Evolutionary conservation across 2,888 invertebrate genomes (phyloP), one percentile per base, ranked within the genome.

Genomic region (Bibio marci): DNA sequence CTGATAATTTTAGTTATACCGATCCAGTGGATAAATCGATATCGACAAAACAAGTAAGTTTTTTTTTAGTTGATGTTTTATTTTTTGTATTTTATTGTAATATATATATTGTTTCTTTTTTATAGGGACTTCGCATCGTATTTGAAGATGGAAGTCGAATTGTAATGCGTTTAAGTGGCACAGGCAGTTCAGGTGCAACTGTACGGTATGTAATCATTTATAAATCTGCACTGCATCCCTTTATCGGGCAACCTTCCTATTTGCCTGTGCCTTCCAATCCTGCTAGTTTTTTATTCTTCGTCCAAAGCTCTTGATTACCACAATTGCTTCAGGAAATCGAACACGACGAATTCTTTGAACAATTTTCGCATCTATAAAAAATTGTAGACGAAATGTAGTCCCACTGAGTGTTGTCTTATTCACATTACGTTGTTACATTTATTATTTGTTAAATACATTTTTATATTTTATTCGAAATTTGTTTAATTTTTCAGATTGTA

Each of bases 121-220:
- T 22, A 13, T 3, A 58, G 83, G 98, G 98, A 38, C 69, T 98
- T 17, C 73, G 97, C 46, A 75, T 99, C 35, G 71, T 95, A 35
- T 97, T 99, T 59, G 79, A 78, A 48, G 94, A 97, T 58, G 94
- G 92, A 2, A 94, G 95, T 1, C 74, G 98, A 35, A 73, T 98
- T 47, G 81, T 99, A 43, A 76, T 85, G 63, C 76, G 98, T 32
- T 70, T 99, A 43, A 95, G 95, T 54, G 98, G 98, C 15, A 99
- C 98, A 1, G 98, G 98, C 45, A 95, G 95, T 56, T 83, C 86
- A 30, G 98, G 98, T 0, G 97, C 98, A 18, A 99, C 98, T 2
- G 85, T 99, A 51, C 74, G 98, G 71, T 72, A 50, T 48, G 50
- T 46, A 31, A 10, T n/a, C n/a, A n/a, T n/a, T n/a, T n/a, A n/a